Evolutionary conservation across 92 coral and sea anemone species (phyloP).

Genomic region (Blastomussa wellsi): DNA sequence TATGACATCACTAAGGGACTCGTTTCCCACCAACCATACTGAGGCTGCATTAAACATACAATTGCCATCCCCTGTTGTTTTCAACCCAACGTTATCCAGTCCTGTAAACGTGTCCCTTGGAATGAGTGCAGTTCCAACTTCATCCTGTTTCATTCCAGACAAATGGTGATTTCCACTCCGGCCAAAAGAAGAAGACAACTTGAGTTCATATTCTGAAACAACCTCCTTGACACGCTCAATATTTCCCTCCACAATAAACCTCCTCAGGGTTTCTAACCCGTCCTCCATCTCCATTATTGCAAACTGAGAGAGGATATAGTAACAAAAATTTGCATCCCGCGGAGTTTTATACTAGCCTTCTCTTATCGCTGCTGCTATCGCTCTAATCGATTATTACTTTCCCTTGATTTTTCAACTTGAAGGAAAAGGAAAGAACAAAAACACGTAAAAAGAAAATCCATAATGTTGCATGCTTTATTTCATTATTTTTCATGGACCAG

Average conservation of each 20-base stretch:
- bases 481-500: conserved; percentile 9
- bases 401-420: too few species aligned
- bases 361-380: background rate
- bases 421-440: too few species aligned
- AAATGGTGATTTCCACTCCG: conserved; percentile 27
- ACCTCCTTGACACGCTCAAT: background rate
- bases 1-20: conserved; percentile 14
- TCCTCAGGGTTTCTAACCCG: conserved; percentile 21
- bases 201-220: background rate
- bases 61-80: conserved; percentile 24
- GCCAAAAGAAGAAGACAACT: conserved; percentile 24
- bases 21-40: conserved; percentile 22
- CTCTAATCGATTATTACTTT: too few species aligned
- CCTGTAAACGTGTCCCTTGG: conserved; percentile 44
- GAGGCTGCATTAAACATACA: conserved; percentile 24
- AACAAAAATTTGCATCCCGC: too few species aligned
- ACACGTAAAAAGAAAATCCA: too few species aligned
- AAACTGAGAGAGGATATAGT: background rate
- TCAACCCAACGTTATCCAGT: background rate
- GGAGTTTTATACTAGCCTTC: background rate
- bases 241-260: conserved; percentile 12
- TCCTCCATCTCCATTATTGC: conserved; percentile 31
- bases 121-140: conserved; percentile 38
- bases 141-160: conserved; percentile 15
- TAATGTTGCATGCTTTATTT: too few species aligned